phyloP scores from a whole-genome alignment of 2,797 vertebrate genomes.

The Hirundo rustica region DNA sequence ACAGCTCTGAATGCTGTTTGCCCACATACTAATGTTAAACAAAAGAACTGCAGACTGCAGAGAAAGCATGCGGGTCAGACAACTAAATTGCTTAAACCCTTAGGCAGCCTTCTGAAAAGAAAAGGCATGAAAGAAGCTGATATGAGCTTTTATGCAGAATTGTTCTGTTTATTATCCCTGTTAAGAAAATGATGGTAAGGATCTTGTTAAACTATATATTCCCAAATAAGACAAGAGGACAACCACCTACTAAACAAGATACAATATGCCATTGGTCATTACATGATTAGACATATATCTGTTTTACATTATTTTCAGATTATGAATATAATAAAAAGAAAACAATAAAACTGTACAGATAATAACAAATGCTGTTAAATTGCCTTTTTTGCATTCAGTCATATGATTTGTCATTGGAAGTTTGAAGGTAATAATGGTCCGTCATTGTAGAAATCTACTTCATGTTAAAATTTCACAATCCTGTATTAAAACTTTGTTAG shows the following conservation, averaged over 20 bases:
- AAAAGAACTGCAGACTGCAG: conserved; percentile 82
- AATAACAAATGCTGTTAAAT: conserved; percentile 43
- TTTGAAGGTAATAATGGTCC: conserved; percentile 59
- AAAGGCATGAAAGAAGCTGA: conserved; percentile 80
- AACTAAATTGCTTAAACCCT: conserved; percentile 84
- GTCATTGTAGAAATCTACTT: conserved; percentile 54
- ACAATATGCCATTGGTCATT: conserved; percentile 69
- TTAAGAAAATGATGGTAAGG: conserved; percentile 80
- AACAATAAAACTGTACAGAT: conserved; percentile 56
- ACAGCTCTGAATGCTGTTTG: conserved; percentile 83
- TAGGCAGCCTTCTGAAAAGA: conserved; percentile 82
- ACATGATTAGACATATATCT: conserved; percentile 29
- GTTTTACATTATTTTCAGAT: conserved; percentile 65
- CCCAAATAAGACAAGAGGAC: conserved; percentile 67
- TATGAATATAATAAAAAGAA: conserved; percentile 62
- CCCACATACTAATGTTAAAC: conserved; percentile 86
- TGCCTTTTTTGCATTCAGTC: conserved; percentile 42
- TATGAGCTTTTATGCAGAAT: conserved; percentile 82
- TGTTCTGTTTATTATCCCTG: conserved; percentile 81
- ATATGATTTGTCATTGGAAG: conserved; percentile 60
- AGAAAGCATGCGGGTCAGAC: conserved; percentile 80
- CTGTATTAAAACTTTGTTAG: conserved; percentile 73
- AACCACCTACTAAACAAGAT: conserved; percentile 62
- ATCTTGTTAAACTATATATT: conserved; percentile 74
- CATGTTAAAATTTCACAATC: conserved; percentile 56